These are phyloP conservation scores for Labia minor DNA, from an alignment of 2,888 invertebrate species.

Conservation along the genomic window DNA sequence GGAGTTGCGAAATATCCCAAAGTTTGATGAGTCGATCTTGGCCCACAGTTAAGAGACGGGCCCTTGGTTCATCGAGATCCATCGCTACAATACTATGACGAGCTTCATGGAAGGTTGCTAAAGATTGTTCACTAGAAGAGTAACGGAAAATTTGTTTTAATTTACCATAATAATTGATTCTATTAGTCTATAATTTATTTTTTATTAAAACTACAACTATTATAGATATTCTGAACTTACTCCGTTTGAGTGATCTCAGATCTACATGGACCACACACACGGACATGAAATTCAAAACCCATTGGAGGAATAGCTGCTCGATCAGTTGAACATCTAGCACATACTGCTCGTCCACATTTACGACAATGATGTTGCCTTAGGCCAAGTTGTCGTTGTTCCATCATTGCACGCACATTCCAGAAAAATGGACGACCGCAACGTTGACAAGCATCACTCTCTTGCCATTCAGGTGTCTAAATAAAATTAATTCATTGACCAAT, in stretches of 20 bases:
- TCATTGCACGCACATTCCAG: slow-evolving; percentile 98
- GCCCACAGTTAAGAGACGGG: slow-evolving; percentile 82
- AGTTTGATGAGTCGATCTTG: slow-evolving; percentile 91
- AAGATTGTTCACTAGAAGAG: slow-evolving; percentile 39
- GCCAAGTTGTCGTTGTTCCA: slow-evolving; percentile 89
- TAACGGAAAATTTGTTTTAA: too few species aligned
- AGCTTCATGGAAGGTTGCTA: slow-evolving; percentile 91
- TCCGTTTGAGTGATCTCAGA: slow-evolving; percentile 71
- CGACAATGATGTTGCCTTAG: slow-evolving; percentile 85
- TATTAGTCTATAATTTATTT: too few species aligned
- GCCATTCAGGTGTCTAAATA: slow-evolving; percentile 94
- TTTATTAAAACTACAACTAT: too few species aligned
- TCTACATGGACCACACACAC: slow-evolving; percentile 89
- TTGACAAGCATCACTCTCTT: slow-evolving; percentile 88
- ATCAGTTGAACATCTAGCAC: slow-evolving; percentile 82
- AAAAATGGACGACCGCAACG: slow-evolving; percentile 92
- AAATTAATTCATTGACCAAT: background rate
- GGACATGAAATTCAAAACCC: slow-evolving; percentile 96
- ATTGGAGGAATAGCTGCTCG: slow-evolving; percentile 84
- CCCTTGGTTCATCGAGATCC: slow-evolving; percentile 80
- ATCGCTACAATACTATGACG: slow-evolving; percentile 83
- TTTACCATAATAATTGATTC: too few species aligned
- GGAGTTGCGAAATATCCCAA: slow-evolving; percentile 70
- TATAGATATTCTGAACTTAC: too few species aligned
- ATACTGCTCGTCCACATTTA: slow-evolving; percentile 90